These are phyloP conservation scores for Callospermophilus lateralis DNA, from an alignment of 2,113 vertebrate species.

Conservation along the genomic window DNA sequence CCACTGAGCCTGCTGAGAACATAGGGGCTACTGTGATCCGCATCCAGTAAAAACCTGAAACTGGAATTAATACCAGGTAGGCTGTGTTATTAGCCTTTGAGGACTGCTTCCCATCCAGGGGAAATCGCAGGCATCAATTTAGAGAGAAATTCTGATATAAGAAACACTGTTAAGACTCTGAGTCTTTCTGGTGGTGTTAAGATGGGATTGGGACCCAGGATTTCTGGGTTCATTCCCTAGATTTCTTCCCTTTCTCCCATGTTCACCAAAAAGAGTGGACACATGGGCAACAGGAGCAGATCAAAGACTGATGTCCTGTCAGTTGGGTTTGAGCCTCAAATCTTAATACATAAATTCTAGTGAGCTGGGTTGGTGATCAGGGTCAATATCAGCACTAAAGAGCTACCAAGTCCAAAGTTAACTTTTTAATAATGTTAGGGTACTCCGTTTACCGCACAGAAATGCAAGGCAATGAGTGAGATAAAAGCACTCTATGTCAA, in stretches of 20 bases:
- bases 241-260: background rate
- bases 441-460: background rate
- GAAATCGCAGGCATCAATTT: background rate
- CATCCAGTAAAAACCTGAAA: conserved; percentile 43
- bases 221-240: background rate
- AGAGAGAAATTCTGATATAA: background rate
- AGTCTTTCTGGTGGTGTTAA: background rate
- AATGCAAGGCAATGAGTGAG: background rate
- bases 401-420: background rate
- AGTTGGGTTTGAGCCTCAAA: background rate
- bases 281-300: background rate
- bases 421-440: background rate
- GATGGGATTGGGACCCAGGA: background rate
- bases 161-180: background rate
- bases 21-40: conserved; percentile 8
- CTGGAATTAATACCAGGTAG: background rate
- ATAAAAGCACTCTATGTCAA: background rate
- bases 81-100: background rate
- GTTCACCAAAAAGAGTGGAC: background rate
- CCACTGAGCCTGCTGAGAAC: conserved; percentile 25
- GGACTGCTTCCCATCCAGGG: background rate
- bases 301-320: background rate
- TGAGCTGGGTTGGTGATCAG: background rate
- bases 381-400: background rate
- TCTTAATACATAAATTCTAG: background rate